A percentile compares a stretch with the other conserved stretches of the same genome.
phyloP scores from a whole-genome alignment of 2,888 invertebrate genomes.

The Chaetoderma sp. region DNA sequence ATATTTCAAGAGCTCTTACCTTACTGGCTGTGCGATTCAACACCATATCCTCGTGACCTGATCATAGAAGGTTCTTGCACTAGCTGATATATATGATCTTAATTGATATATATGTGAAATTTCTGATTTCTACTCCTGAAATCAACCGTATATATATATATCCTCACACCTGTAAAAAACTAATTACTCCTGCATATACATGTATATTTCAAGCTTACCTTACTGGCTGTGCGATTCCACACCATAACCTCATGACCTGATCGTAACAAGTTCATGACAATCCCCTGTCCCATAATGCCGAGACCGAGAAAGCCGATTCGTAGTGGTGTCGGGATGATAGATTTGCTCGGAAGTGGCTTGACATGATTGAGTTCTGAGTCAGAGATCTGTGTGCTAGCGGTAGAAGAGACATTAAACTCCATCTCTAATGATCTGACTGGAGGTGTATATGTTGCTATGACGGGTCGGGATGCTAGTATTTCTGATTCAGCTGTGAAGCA shows the following conservation, averaged over 20 bases:
- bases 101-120: no score
- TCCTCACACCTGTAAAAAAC: no score
- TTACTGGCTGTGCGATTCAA: slow-evolving; percentile 94
- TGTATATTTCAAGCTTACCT: slow-evolving; percentile 76
- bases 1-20: slow-evolving; percentile 75
- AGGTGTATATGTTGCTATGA: no score
- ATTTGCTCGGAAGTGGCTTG: slow-evolving; percentile 53
- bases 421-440: no score
- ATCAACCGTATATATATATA: no score
- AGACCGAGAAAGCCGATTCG: slow-evolving; percentile 95
- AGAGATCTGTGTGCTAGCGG: not conserved
- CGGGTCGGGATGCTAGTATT: no score
- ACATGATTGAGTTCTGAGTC: not conserved
- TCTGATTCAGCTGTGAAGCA: no score
- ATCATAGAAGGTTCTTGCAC: slow-evolving; percentile 92
- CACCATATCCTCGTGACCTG: slow-evolving; percentile 91
- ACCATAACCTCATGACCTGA: slow-evolving; percentile 93
- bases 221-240: slow-evolving; percentile 92
- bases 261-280: slow-evolving; percentile 93
- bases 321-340: slow-evolving; percentile 85
- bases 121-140: no score
- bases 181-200: no score
- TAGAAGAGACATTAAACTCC: not conserved
- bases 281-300: slow-evolving; percentile 94
- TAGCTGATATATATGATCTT: no score